Conservation (phyloP, 1,140 invertebrate genomes). For the Chrysomallon squamiferum region DNA sequence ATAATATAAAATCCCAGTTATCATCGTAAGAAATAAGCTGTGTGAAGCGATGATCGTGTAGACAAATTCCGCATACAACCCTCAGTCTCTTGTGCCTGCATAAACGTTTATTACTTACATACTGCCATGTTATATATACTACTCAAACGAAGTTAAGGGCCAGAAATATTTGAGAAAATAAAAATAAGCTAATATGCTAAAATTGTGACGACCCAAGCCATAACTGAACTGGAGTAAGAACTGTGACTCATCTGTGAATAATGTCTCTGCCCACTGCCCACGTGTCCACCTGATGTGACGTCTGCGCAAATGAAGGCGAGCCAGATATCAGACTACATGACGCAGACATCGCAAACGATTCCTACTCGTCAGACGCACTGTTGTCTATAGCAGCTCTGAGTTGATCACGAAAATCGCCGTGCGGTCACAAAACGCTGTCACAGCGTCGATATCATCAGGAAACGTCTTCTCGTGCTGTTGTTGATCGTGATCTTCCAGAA, state of each 20-base stretch:
- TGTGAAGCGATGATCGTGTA: no score
- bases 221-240: conserved; percentile 1
- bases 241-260: conserved; percentile 4
- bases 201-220: neutral
- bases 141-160: no score
- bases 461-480: conserved; percentile 1
- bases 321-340: neutral
- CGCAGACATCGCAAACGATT: neutral
- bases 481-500: conserved; percentile 2
- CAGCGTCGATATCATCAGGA: neutral
- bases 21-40: no score
- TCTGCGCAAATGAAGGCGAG: neutral
- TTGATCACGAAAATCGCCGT: neutral
- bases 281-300: neutral
- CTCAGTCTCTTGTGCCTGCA: no score
- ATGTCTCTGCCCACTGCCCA: neutral
- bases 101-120: no score
- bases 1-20: no score
- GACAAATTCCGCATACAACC: no score
- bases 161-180: no score
- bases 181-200: no score
- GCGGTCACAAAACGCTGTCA: conserved; percentile 5
- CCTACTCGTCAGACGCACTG: neutral
- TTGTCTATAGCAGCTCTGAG: neutral
- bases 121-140: no score